Conservation (phyloP, 2,113 vertebrate species). For the Propithecus coquereli region DNA sequence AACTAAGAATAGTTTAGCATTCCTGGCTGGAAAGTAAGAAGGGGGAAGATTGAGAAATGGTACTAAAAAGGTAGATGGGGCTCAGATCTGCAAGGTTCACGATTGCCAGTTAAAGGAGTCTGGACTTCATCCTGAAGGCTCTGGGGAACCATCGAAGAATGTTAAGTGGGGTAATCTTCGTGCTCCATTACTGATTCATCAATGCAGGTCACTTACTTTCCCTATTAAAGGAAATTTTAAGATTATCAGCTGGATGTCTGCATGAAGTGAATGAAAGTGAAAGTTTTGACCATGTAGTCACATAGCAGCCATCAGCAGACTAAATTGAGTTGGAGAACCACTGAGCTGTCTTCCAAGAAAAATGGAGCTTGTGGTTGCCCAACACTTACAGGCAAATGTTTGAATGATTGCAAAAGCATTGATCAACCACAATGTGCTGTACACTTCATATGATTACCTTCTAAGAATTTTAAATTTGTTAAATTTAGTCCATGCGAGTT, state of each 20-base stretch:
- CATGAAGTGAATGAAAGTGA: constrained; percentile 4
- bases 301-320: neutral
- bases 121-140: constrained; percentile 23
- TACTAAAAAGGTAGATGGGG: neutral
- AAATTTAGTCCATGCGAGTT: neutral
- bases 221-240: constrained; percentile 48
- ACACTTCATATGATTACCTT: neutral
- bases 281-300: constrained; percentile 11
- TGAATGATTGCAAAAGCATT: neutral
- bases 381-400: neutral
- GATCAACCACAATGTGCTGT: neutral
- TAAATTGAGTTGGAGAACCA: neutral
- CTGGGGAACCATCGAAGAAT: constrained; percentile 8
- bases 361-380: neutral
- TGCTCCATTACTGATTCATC: constrained; percentile 14
- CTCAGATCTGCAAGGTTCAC: neutral
- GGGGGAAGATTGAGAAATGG: neutral
- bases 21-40: neutral
- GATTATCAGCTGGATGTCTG: constrained; percentile 14
- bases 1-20: neutral
- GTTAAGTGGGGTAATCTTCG: constrained; percentile 41
- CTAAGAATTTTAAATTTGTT: constrained; percentile 16
- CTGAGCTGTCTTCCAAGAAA: neutral
- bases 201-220: constrained; percentile 7
- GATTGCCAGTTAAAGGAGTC: neutral